Base-by-base conservation (phyloP, 2,888 invertebrate species). In the Hypomecis punctinalis region DNA sequence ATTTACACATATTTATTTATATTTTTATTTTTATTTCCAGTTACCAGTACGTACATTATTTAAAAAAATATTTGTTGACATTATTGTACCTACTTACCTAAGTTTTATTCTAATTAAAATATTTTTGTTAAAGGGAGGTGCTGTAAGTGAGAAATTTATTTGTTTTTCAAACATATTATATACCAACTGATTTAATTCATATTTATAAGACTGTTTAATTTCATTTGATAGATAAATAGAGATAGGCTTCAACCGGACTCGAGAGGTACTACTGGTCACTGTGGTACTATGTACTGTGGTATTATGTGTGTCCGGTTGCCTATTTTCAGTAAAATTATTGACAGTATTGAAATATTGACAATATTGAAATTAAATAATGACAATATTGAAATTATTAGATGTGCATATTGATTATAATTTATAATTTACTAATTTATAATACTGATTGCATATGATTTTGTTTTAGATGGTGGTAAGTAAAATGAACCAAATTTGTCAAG, bases 391-490 rank as follows among this genome's bases (percentile, higher is more conserved):
- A 46, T 7, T 1, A 46, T 10, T 46, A 23, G 5, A 23, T 46
- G 3, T 23, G 23, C 5, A 6, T 11, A 1, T 10, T 45, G 6
- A n/a, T 47, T 33, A 6, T 13, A 36, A 36, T 1, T n/a, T 5
- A n/a, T n/a, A 11, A 11, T 5, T 11, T 5, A 37, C 11, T 9
- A 5, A 49, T 36, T 4, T 13, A n/a, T 45, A 11, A 5, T 13
- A 23, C 7, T 43, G 3, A 37, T 37, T 49, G 1, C 23, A 23
- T 23, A 23, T 23, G 23, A 23, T 39, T 56, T 11, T 39, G 2
- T 61, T 61, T 23, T 43, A 61, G 61, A 42, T 48, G 48, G 61
- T 43, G 61, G 61, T 61, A 43, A 61, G 55, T 56, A 51, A 0
- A 37, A 3, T 43, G 43, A 43, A 43, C 5, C n/a, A 43, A n/a